phyloP scores from a whole-genome alignment of 2,888 invertebrate genomes.

The Tipula confusa region DNA sequence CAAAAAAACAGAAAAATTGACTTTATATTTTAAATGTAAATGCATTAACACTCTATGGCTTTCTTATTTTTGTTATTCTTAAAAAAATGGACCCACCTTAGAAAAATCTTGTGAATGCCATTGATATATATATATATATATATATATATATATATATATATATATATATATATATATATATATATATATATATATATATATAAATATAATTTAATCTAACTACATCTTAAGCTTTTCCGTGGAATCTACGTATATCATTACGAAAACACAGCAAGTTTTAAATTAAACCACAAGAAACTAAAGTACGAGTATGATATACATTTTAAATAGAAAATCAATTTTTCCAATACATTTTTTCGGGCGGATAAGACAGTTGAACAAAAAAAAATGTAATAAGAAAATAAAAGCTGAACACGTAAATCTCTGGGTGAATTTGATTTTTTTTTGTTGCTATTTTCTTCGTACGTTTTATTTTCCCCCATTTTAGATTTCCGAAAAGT shows the following conservation, averaged over 20 bases:
- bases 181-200: not conserved
- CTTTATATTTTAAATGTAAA: no score
- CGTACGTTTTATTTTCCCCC: not conserved
- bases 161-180: not conserved
- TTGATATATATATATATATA: no score
- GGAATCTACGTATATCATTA: not conserved
- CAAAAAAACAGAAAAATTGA: no score
- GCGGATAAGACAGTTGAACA: not conserved
- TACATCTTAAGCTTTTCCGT: not conserved
- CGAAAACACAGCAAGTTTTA: not conserved
- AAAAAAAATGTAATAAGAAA: not conserved
- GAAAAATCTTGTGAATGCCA: no score
- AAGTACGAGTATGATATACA: not conserved
- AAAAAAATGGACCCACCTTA: no score
- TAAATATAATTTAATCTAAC: not conserved
- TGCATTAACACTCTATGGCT: no score
- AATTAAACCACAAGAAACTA: not conserved
- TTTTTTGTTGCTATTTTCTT: not conserved
- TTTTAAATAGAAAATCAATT: not conserved
- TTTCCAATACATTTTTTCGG: not conserved
- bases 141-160: not conserved
- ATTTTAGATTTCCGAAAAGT: not conserved
- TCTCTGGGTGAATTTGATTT: not conserved
- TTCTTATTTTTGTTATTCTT: no score
- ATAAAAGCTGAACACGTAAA: not conserved